phyloP scores from a whole-genome alignment of 2,797 vertebrate genomes.

The Microtus californicus region DNA sequence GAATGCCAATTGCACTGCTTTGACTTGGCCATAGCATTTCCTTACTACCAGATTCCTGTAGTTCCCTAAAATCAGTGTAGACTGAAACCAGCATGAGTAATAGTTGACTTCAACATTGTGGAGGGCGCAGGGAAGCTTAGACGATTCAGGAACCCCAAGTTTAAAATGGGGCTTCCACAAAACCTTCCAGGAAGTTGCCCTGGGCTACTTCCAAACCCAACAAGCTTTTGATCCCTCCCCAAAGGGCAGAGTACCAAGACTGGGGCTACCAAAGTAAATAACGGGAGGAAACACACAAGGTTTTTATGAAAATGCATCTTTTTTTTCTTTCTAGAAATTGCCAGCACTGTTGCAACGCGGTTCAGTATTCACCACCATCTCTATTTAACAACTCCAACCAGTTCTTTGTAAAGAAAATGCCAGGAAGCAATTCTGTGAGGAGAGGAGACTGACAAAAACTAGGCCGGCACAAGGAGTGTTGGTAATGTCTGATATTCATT shows the following conservation, averaged over 20 bases:
- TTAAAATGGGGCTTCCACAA: not conserved
- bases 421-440: not conserved
- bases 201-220: not conserved
- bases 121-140: not conserved
- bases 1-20: conserved; percentile 8
- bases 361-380: not conserved
- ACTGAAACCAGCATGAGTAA: not conserved
- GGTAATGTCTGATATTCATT: not conserved
- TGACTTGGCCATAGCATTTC: not conserved
- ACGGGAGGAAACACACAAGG: not conserved
- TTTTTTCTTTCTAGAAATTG: not conserved
- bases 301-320: conserved; percentile 45
- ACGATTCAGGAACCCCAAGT: not conserved
- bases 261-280: not conserved
- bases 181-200: conserved; percentile 59
- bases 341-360: not conserved
- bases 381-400: conserved; percentile 3
- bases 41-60: not conserved
- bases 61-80: not conserved
- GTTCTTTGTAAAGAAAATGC: not conserved
- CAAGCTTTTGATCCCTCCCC: conserved; percentile 26
- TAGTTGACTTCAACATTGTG: not conserved
- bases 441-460: not conserved
- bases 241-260: not conserved
- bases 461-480: not conserved